Conservation (phyloP, 1,140 invertebrate species). For the Plodia interpunctella region DNA sequence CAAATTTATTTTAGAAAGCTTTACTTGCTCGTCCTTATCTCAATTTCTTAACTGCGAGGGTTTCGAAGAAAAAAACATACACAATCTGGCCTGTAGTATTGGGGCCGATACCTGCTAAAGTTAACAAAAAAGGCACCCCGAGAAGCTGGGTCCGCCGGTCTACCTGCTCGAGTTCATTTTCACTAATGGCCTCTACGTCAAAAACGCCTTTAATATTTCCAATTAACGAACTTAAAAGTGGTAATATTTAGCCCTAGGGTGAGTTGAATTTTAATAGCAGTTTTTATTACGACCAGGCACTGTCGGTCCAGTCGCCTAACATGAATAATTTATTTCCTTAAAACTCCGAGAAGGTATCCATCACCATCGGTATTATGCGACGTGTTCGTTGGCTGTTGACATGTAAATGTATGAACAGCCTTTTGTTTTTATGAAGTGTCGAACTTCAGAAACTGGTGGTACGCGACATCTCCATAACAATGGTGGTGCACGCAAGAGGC, state of each 20-base stretch:
- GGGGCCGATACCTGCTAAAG: constrained; percentile 59
- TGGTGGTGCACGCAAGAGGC: constrained; percentile 50
- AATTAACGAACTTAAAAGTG: constrained; percentile 61
- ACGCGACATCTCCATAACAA: constrained; percentile 66
- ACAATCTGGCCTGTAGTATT: constrained; percentile 34
- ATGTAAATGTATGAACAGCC: constrained; percentile 44
- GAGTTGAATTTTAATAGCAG: constrained; percentile 59
- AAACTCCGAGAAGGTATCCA: constrained; percentile 25
- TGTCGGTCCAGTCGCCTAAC: constrained; percentile 28
- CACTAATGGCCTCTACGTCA: constrained; percentile 46
- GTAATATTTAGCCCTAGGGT: constrained; percentile 46
- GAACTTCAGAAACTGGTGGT: constrained; percentile 35
- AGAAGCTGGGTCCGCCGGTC: constrained; percentile 41
- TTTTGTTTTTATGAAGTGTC: constrained; percentile 59
- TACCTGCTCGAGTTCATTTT: constrained; percentile 61
- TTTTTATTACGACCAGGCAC: constrained; percentile 32
- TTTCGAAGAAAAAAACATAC: constrained; percentile 47
- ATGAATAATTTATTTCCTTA: constrained; percentile 60
- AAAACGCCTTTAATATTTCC: constrained; percentile 58
- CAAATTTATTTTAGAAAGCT: constrained; percentile 18
- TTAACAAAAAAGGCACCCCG: constrained; percentile 56
- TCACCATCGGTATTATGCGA: constrained; percentile 23
- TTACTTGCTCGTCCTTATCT: constrained; percentile 15
- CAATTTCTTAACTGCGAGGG: constrained; percentile 19
- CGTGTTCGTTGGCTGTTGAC: constrained; percentile 33